Conservation (phyloP, 2,888 invertebrate species). For the Physocephala rufipes region DNA sequence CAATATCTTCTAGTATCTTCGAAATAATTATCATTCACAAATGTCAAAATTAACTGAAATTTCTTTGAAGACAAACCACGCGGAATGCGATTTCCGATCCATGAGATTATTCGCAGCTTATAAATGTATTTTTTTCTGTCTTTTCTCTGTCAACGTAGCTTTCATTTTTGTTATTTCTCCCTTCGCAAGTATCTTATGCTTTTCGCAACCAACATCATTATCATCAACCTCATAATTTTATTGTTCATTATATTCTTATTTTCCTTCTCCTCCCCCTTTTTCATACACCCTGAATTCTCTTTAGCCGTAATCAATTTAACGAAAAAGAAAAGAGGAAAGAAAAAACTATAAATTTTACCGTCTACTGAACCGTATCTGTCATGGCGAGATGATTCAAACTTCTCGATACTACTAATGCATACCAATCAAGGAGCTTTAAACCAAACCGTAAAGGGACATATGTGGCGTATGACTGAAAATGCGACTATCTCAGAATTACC, state of each 20-base stretch:
- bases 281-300: not conserved
- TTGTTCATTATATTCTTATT: not conserved
- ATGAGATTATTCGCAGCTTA: no score
- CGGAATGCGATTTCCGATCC: no score
- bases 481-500: not conserved
- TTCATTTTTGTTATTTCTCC: no score
- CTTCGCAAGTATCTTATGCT: no score
- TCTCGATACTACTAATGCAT: not conserved
- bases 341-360: slow-evolving; percentile 5
- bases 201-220: no score
- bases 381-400: slow-evolving; percentile 9
- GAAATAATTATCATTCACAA: no score
- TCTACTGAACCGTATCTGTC: slow-evolving; percentile 21
- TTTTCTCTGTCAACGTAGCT: no score
- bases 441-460: slow-evolving; percentile 24
- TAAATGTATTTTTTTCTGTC: no score
- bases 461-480: slow-evolving; percentile 4
- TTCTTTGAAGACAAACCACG: no score
- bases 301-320: slow-evolving; percentile 15
- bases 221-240: not conserved
- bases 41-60: no score
- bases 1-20: no score
- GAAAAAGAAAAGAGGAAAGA: not conserved
- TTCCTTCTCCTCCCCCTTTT: not conserved
- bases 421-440: slow-evolving; percentile 17